These are phyloP conservation scores for Philaethria dido DNA, from an alignment of 2,888 invertebrate genomes.

Conservation along the genomic window DNA sequence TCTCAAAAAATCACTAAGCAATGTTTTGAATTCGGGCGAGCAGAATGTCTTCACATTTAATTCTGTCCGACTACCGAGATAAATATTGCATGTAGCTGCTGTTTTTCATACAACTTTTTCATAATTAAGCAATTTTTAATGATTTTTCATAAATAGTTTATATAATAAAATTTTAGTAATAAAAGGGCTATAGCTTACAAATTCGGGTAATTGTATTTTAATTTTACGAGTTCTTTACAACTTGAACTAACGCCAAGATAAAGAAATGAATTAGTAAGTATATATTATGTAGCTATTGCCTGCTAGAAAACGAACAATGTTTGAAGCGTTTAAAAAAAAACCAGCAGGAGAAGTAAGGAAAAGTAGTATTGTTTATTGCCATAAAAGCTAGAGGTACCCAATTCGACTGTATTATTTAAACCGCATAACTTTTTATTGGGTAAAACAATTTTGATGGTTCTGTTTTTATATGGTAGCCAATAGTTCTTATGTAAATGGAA, in stretches of 20 bases:
- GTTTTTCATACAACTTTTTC: no score
- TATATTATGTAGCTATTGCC: neutral
- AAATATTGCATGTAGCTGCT: no score
- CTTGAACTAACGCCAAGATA: constrained; percentile 15
- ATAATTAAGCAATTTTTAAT: neutral
- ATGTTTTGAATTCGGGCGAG: no score
- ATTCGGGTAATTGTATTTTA: constrained; percentile 1
- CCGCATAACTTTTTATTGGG: no score
- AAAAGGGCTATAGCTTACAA: neutral
- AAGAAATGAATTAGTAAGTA: constrained; percentile 13
- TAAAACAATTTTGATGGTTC: no score
- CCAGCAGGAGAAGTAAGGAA: neutral
- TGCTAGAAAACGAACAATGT: neutral
- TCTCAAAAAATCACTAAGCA: no score
- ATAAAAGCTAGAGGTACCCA: neutral
- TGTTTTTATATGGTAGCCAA: no score
- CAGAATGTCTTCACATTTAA: no score
- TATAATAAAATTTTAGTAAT: no score
- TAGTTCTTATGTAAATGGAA: no score
- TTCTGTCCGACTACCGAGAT: no score
- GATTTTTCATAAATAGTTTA: neutral
- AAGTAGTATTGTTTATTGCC: neutral
- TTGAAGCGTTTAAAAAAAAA: neutral
- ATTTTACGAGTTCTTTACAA: constrained; percentile 14
- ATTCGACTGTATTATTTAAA: no score